Base-by-base conservation (phyloP, 2,888 invertebrate species). In the Cataglyphis cursor region DNA sequence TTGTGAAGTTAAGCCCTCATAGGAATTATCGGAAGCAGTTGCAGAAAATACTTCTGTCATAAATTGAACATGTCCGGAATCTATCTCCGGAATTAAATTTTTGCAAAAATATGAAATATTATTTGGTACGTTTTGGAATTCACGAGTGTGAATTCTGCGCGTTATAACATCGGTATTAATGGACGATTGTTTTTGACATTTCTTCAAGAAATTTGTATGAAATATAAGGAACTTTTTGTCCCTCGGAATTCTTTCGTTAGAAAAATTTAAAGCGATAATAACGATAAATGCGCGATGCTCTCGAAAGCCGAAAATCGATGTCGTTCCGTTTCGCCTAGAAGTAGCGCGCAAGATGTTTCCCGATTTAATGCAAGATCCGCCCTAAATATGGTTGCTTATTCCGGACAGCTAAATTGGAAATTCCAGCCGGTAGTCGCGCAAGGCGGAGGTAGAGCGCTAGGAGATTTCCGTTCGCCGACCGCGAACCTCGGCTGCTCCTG, bases 401-500 rank as follows among this genome's bases (percentile, higher is more conserved):
- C 54, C 82, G 85, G 68, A 78, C 85, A 87, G 80, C 89, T 88
- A 89, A 90, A 92, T 92, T 92, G 91, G 91, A 91, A 92, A 92
- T 92, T 92, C 89, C 89, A 87, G 68, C 74, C 84, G 82, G 83
- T 82, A 66, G 84, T 51, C 48, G 68, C 31, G 82, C 75, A 87
- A 83, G 88, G 85, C 87, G 87, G 65, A 86, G 89, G 85, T 87
- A 87, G 92, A 87, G 92, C 87, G 86, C 85, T 84, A 85, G 81
- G 90, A 91, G 92, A 91, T 89, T 88, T 91, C 88, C 91, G 92
- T 87, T 91, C 90, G 84, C 89, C 88, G 86, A 86, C 87, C 87
- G 80, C 88, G 87, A 86, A 75, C 84, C 87, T 85, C 81, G 65
- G 85, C 85, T 88, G 84, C 82, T 87, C 89, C 90, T 86, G 74